These are phyloP conservation scores for Pomatostomus ruficeps DNA, from an alignment of 2,113 vertebrate species.

Conservation along the genomic window DNA sequence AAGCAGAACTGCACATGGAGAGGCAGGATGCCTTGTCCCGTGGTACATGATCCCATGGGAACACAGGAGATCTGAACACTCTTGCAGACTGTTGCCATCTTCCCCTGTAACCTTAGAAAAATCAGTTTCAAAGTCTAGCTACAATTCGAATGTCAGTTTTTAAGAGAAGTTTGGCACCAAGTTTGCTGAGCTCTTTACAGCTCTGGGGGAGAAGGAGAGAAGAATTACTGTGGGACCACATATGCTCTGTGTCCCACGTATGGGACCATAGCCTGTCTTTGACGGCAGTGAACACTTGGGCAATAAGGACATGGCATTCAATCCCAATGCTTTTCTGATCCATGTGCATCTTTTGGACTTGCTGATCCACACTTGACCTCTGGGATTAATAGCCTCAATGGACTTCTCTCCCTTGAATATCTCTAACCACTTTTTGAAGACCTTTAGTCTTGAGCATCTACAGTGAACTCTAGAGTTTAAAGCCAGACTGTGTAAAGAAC, in stretches of 20 bases:
- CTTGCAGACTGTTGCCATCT: not conserved
- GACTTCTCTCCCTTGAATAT: not conserved
- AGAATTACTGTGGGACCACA: not conserved
- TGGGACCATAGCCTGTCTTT: not conserved
- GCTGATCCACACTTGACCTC: not conserved
- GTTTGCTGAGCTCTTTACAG: not conserved
- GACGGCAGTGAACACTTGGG: not conserved
- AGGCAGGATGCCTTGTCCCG: accelerated
- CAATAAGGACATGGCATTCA: not conserved
- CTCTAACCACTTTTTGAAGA: not conserved
- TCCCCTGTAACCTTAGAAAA: not conserved
- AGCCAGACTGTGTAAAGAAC: not conserved
- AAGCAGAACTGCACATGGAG: not conserved
- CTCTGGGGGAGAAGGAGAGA: not conserved
- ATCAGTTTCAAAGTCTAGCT: not conserved
- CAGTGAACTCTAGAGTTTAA: not conserved
- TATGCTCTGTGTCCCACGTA: accelerated
- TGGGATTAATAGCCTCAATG: not conserved
- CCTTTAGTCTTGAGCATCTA: not conserved
- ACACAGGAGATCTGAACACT: not conserved
- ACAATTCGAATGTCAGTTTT: not conserved
- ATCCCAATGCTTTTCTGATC: not conserved
- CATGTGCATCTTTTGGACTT: not conserved
- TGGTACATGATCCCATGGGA: not conserved
- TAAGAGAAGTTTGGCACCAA: not conserved